Conservation (phyloP, 2,888 invertebrate species). For the Leptinotarsa rubiginosa region DNA sequence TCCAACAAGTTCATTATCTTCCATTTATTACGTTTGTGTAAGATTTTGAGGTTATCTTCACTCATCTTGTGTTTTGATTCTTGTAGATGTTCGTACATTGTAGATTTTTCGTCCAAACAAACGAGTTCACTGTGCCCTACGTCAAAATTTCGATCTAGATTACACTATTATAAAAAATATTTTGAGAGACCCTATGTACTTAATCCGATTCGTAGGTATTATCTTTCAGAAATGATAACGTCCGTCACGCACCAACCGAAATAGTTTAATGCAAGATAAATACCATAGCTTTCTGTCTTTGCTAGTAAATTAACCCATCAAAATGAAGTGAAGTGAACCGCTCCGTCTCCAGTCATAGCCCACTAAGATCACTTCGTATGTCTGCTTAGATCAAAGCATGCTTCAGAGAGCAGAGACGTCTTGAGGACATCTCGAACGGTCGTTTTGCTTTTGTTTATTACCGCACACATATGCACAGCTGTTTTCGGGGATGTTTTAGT, state of each 20-base stretch:
- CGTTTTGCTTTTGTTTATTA: slow-evolving; percentile 29
- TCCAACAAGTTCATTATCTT: too few species aligned
- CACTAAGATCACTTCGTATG: slow-evolving; percentile 42
- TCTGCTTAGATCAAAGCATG: slow-evolving; percentile 46
- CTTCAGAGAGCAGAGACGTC: slow-evolving; percentile 41
- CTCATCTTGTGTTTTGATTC: too few species aligned
- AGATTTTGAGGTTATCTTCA: too few species aligned
- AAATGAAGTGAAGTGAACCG: slow-evolving; percentile 45
- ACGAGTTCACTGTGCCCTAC: too few species aligned
- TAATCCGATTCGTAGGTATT: too few species aligned
- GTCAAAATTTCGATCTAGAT: too few species aligned
- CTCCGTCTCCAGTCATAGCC: slow-evolving; percentile 37
- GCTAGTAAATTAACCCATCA: slow-evolving; percentile 38
- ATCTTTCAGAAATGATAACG: background rate
- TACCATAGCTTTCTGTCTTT: slow-evolving; percentile 23
- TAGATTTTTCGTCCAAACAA: too few species aligned
- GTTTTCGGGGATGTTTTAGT: slow-evolving; percentile 22
- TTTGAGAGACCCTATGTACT: too few species aligned
- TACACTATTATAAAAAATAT: too few species aligned
- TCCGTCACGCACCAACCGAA: slow-evolving; percentile 5
- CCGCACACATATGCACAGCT: slow-evolving; percentile 34
- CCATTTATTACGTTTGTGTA: too few species aligned
- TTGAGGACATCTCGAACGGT: slow-evolving; percentile 33
- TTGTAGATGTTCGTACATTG: too few species aligned
- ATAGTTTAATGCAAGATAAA: slow-evolving; percentile 18